Conservation (phyloP, 1,140 invertebrate genomes). For the Ruditapes philippinarum region DNA sequence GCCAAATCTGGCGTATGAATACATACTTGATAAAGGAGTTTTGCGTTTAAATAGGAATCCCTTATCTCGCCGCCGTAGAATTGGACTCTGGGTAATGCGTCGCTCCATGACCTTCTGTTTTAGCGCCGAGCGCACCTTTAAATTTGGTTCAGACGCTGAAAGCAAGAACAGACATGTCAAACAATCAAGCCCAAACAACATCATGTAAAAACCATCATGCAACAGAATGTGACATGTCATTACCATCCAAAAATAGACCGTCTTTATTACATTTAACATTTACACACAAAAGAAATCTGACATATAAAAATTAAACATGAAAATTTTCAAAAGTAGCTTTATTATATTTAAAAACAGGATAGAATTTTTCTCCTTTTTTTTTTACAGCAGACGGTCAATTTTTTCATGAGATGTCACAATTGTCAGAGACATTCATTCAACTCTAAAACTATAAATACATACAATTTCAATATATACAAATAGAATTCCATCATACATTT, state of each 20-base stretch:
- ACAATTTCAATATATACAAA: no score
- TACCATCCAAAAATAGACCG: not conserved
- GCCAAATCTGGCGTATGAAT: conserved; percentile 33
- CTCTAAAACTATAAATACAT: not conserved
- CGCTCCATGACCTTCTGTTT: conserved; percentile 97
- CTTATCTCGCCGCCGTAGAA: conserved; percentile 92
- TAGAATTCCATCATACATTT: no score
- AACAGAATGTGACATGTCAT: not conserved
- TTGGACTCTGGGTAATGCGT: conserved; percentile 91
- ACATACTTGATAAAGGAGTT: conserved; percentile 93
- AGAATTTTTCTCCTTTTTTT: no score
- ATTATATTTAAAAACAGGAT: no score
- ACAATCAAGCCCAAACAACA: conserved; percentile 24
- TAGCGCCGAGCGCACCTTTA: conserved; percentile 95
- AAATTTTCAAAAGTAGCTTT: no score
- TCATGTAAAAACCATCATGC: conserved; percentile 22
- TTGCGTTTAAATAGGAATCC: conserved; percentile 91
- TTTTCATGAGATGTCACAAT: not conserved
- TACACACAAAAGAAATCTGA: no score
- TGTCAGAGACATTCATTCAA: conserved; percentile 14
- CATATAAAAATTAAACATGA: no score
- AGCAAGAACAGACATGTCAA: conserved; percentile 55
- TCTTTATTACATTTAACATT: no score
- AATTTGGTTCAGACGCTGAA: conserved; percentile 98
- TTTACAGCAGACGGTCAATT: no score